Evolutionary conservation across 2,888 invertebrate species (phyloP), one percentile per base, ranked within the genome.

Genomic region (Ophonus ardosiacus): DNA sequence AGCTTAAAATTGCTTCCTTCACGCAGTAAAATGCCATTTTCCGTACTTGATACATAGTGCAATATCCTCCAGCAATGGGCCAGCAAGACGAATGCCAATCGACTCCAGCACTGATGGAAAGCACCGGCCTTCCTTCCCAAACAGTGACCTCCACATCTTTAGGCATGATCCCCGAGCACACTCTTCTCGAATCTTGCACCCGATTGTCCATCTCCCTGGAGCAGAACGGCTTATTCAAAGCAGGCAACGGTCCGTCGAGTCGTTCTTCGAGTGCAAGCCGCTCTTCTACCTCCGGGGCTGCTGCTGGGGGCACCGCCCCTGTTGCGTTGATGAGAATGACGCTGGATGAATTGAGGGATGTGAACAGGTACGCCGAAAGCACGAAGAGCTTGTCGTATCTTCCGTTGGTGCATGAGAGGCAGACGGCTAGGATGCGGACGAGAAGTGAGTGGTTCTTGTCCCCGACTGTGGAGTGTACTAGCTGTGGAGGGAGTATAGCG

Each of bases 381-480:
- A 97, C 97, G 86, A 96, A 97, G 91, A 97, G 97, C 91, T 94
- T 98, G 89, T 96, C 97, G 89, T 98, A 97, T 92, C 93, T 98
- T 90, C 97, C 97, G 87, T 97, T 97, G 95, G 98, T 98, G 89
- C 98, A 98, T 93, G 98, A 98, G 93, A 94, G 98, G 90, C 99
- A 99, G 93, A 96, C 98, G 87, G 97, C 97, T 91, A 94, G 99
- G 88, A 98, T 99, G 97, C 95, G 97, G 91, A 98, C 98, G 88
- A 95, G 99, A 88, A 98, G 98, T 86, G 98, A 99, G 93, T 99
- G 99, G 99, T 99, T 98, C 93, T 94, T 97, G 91, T 95, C 95
- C 89, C 95, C 95, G 85, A 93, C 94, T 13, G 92, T 92, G 86
- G 92, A 92, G 85, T 92, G 92, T 87, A 88, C 90, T 21, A 91